These are phyloP conservation scores for Megalonaias nervosa DNA, from an alignment of 1,140 invertebrate species.

Conservation along the genomic window DNA sequence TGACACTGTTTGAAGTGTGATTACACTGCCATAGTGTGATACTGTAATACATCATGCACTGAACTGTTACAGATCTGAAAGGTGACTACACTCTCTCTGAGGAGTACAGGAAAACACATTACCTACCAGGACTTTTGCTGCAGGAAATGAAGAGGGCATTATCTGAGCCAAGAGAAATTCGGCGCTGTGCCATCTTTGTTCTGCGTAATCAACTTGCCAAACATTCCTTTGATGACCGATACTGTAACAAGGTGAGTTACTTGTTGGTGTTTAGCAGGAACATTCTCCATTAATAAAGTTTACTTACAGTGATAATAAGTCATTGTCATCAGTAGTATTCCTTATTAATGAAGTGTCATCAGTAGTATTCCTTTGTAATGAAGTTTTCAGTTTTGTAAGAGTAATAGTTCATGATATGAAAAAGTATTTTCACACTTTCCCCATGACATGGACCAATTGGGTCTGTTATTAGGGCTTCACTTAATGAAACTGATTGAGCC, in stretches of 20 bases:
- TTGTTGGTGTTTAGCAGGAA: no score
- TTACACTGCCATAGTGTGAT: background rate
- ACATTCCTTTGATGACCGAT: slow-evolving; percentile 94
- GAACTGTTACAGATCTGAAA: slow-evolving; percentile 61
- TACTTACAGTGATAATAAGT: no score
- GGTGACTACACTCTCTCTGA: slow-evolving; percentile 79
- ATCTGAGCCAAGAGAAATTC: slow-evolving; percentile 85
- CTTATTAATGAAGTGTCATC: no score
- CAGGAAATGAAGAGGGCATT: slow-evolving; percentile 83
- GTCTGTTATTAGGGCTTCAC: no score
- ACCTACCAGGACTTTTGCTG: slow-evolving; percentile 86
- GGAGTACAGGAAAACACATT: slow-evolving; percentile 92
- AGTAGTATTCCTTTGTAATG: no score
- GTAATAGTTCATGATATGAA: no score
- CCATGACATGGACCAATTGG: no score
- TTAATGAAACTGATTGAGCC: no score
- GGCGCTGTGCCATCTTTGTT: slow-evolving; percentile 84
- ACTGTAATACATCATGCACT: background rate
- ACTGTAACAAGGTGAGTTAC: slow-evolving; percentile 75
- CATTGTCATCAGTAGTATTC: no score
- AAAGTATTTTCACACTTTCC: no score
- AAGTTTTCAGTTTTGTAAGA: no score
- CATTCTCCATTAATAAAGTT: no score
- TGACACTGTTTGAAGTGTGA: background rate
- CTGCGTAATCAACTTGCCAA: slow-evolving; percentile 91